Evolutionary conservation across 2,113 vertebrate genomes (phyloP), one percentile per base, ranked within the genome.

Genomic region (Dryoscopus gambensis): DNA sequence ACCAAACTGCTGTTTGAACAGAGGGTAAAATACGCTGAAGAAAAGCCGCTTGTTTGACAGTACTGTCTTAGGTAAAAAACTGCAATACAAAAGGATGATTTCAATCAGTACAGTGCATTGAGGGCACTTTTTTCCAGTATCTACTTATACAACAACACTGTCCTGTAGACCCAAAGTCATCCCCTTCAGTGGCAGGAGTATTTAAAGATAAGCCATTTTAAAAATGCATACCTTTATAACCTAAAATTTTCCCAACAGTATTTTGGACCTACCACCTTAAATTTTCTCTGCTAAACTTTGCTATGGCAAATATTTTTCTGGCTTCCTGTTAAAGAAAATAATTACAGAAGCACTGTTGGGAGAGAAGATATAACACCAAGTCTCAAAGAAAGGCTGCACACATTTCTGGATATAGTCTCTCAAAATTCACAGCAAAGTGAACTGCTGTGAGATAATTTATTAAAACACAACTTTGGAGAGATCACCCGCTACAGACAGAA

Each of bases 231-330:
- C 7, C 12, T 11, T 70, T 42, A 17, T 17, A 49, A 57, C 1
- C 7, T 14, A 6, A 24, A 24, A 28, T 44, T n/a, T 76, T 87
- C 15, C 39, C 44, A 8, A 8, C 0, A 0, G 50, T 60, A 15
- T 60, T 68, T 81, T 47, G 44, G 53, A 11, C 33, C n/a, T 3
- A 76, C 53, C 0, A 0, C 6, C 16, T 81, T 52, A 23, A 57
- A 23, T 74, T 85, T 3, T 1, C 56, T 77, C 23, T 44, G 27
- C 18, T 77, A 60, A 88, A 55, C 5, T 69, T 80, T 87, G 31
- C 21, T 39, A 23, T 22, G 25, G 46, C 28, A 87, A 83, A 56
- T n/a, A 57, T 75, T 67, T 79, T 79, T n/a, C 33, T 57, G 31
- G 1, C 8, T 75, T 65, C 47, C 37, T 53, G 14, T 65, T 65